phyloP scores from a whole-genome alignment of 2,888 invertebrate genomes.

The Sceliomorpha sp. region DNA sequence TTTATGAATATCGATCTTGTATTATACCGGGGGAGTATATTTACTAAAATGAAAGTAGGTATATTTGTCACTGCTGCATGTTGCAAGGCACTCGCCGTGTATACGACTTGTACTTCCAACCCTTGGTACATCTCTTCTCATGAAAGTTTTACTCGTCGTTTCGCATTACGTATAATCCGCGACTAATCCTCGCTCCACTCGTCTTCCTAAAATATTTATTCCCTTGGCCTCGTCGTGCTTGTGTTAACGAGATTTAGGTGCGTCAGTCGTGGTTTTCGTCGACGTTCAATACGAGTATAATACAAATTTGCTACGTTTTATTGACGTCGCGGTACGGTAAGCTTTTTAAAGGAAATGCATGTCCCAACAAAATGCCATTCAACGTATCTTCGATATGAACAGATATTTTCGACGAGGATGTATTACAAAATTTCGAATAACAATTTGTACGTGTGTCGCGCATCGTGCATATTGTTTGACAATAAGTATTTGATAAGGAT shows the following conservation, averaged over 20 bases:
- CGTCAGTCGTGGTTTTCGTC: constrained; percentile 32
- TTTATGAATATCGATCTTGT: too few relatives aligned
- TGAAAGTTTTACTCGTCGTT: constrained; percentile 61
- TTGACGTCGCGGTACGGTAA: background rate
- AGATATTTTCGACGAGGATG: too few relatives aligned
- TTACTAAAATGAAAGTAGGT: constrained; percentile 31
- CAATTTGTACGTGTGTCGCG: too few relatives aligned
- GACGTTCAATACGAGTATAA: constrained; percentile 13
- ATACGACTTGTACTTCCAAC: constrained; percentile 48
- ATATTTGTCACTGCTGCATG: constrained; percentile 35
- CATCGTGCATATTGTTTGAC: too few relatives aligned
- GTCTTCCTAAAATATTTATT: constrained; percentile 54
- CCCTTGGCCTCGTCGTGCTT: constrained; percentile 34
- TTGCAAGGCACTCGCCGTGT: constrained; percentile 31
- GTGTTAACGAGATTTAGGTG: constrained; percentile 53
- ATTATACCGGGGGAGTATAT: constrained; percentile 39
- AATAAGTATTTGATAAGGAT: too few relatives aligned
- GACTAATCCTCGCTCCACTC: constrained; percentile 53
- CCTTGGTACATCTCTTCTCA: constrained; percentile 52
- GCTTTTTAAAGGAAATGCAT: background rate
- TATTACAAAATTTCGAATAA: too few relatives aligned
- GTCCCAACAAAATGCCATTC: background rate
- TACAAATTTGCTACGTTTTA: constrained; percentile 6
- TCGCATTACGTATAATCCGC: constrained; percentile 57
- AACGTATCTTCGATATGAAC: too few relatives aligned